Conservation (phyloP, 1,140 invertebrate genomes). For the Ceratosolen solmsi region DNA sequence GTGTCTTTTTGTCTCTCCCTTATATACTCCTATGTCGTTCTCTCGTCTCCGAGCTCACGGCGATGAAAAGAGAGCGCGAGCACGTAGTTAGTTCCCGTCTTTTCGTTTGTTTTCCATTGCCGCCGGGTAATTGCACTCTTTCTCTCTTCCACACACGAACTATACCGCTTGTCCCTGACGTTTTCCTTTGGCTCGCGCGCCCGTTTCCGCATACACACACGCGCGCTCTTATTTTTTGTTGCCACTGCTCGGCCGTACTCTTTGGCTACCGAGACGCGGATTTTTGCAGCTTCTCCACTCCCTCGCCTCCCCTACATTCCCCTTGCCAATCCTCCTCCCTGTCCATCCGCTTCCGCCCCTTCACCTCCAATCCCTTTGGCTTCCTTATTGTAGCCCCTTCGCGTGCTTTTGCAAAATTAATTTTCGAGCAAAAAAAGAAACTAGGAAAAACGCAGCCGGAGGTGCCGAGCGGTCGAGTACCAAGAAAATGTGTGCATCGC, state of each 20-base stretch:
- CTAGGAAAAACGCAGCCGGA: not conserved
- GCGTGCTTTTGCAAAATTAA: constrained; percentile 47
- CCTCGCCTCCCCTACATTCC: too few species aligned
- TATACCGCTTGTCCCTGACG: constrained; percentile 57
- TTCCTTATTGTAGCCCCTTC: constrained; percentile 14
- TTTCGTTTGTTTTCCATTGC: constrained; percentile 69
- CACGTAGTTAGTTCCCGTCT: constrained; percentile 44
- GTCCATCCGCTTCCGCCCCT: too few species aligned
- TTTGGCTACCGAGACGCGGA: constrained; percentile 14
- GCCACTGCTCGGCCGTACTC: constrained; percentile 9
- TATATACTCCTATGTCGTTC: constrained; percentile 11
- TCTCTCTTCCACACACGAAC: constrained; percentile 64
- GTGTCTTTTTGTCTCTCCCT: constrained; percentile 18
- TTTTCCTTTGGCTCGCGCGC: constrained; percentile 57
- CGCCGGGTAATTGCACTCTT: constrained; percentile 69
- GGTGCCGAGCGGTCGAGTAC: not conserved
- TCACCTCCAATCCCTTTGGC: too few species aligned
- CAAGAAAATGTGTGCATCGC: constrained; percentile 20
- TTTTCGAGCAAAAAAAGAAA: constrained; percentile 41
- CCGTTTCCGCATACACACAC: constrained; percentile 48
- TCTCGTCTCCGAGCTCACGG: constrained; percentile 36
- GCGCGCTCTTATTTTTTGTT: constrained; percentile 24
- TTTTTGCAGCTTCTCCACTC: constrained; percentile 18
- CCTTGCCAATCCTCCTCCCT: too few species aligned
- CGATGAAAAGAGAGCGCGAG: not conserved